Base-by-base conservation (phyloP, 1,140 invertebrate genomes). In the Coelopa frigida region DNA sequence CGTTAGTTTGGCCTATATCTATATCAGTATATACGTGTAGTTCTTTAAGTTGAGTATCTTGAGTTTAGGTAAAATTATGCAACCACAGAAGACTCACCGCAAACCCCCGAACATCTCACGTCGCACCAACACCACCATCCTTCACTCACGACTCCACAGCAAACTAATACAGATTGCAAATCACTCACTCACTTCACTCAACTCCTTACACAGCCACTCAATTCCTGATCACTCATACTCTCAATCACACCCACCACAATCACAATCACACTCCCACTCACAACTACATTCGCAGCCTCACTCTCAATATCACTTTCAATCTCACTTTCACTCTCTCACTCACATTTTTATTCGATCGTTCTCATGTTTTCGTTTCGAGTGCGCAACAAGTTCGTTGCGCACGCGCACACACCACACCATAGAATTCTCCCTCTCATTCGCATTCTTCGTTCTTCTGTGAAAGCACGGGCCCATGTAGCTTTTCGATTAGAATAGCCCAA, bases 401-500 rank as follows among this genome's bases (percentile, higher is more conserved):
- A 27, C 36, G 27, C 36, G 43, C 37, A 22, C 27, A 20, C 22
- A 45, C 18, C 35, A 31, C 31, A 26, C 35, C 40, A 44, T 49
- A 49, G 47, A 41, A 49, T n/a, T n/a, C n/a, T n/a, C n/a, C n/a
- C n/a, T n/a, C n/a, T n/a, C n/a, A n/a, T n/a, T 48, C 41, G 41
- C 46, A 66, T 62, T 65, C 61, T 66, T 62, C 65, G 63, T 61
- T 67, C 63, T 67, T 67, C 63, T 67, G 63, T 63, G 67, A 70
- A 70, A 69, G 67, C 67, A 70, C 67, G 67, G 67, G 67, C 66
- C 61, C 55, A 58, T 50, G 49, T 48, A 50, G 26, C 21, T 32
- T 24, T 44, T 36, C 46, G 52, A 52, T 54, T 60, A 52, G 59
- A 64, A 61, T 57, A 58, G 61, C 51, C 49, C 50, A 56, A 64